phyloP scores from a whole-genome alignment of 2,113 vertebrate genomes.

The Trichechus manatus region DNA sequence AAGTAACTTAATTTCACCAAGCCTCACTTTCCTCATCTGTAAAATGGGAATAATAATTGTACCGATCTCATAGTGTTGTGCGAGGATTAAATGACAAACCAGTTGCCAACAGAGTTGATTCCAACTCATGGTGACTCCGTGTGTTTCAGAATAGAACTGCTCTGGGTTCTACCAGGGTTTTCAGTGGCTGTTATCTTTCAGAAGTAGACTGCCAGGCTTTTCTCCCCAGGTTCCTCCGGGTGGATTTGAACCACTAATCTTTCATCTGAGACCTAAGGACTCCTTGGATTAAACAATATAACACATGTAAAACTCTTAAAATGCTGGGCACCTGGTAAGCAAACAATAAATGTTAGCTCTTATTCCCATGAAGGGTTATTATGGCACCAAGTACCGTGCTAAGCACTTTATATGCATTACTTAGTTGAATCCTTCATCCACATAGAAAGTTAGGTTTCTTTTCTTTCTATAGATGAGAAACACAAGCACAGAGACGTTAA shows the following conservation, averaged over 20 bases:
- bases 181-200: too few relatives aligned
- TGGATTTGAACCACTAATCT: too few relatives aligned
- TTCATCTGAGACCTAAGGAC: too few relatives aligned
- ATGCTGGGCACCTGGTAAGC: rapidly evolving
- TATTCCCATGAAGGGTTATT: neutral
- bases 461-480: neutral
- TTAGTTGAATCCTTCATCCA: neutral
- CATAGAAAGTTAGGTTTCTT: neutral
- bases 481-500: neutral
- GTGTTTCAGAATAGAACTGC: too few relatives aligned
- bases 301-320: neutral
- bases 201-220: too few relatives aligned
- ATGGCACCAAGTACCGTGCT: neutral
- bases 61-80: rapidly evolving
- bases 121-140: too few relatives aligned
- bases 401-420: neutral
- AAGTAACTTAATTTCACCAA: too few relatives aligned
- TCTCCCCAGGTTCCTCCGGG: too few relatives aligned
- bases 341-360: rapidly evolving
- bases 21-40: neutral
- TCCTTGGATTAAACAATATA: rapidly evolving
- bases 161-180: too few relatives aligned
- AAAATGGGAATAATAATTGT: neutral
- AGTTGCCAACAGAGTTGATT: neutral
- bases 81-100: rapidly evolving